Conservation (phyloP, 2,888 invertebrate species). For the Plemyria rubiginata region DNA sequence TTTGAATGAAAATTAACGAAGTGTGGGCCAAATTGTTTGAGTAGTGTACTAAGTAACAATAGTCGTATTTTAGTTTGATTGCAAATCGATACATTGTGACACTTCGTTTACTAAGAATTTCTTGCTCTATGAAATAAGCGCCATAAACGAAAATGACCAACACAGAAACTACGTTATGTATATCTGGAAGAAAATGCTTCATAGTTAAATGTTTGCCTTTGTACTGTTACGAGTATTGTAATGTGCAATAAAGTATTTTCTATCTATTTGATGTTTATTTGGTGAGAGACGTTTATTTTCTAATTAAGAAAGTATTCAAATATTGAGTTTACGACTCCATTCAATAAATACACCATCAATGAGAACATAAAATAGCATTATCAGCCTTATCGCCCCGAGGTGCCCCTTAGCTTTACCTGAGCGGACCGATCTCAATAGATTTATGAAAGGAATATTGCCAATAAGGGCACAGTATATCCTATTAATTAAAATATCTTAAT, state of each 20-base stretch:
- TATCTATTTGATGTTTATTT: too few relatives aligned
- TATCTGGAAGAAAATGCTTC: too few relatives aligned
- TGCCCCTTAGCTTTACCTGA: slow-evolving; percentile 58
- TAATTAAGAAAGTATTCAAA: slow-evolving; percentile 7
- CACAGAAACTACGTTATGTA: too few relatives aligned
- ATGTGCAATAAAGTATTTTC: too few relatives aligned
- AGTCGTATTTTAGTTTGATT: slow-evolving; percentile 38
- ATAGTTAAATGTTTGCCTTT: too few relatives aligned
- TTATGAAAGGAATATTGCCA: slow-evolving; percentile 85
- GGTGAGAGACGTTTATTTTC: background rate
- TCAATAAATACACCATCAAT: slow-evolving; percentile 40
- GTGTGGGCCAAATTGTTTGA: slow-evolving; percentile 6
- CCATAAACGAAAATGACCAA: too few relatives aligned
- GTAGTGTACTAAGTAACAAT: slow-evolving; percentile 30
- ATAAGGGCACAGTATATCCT: slow-evolving; percentile 82
- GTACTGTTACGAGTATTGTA: too few relatives aligned
- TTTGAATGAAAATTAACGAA: background rate
- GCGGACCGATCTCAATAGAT: slow-evolving; percentile 82
- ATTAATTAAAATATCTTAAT: slow-evolving; percentile 85
- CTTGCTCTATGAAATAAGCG: too few relatives aligned
- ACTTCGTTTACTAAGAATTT: background rate
- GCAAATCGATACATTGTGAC: background rate
- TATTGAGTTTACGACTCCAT: slow-evolving; percentile 16
- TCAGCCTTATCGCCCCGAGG: slow-evolving; percentile 73
- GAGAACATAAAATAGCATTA: slow-evolving; percentile 58